A percentile compares a stretch with the other conserved stretches of the same genome.
Evolutionary conservation across 2,888 invertebrate genomes (phyloP).

Genomic region (Thera britannica): DNA sequence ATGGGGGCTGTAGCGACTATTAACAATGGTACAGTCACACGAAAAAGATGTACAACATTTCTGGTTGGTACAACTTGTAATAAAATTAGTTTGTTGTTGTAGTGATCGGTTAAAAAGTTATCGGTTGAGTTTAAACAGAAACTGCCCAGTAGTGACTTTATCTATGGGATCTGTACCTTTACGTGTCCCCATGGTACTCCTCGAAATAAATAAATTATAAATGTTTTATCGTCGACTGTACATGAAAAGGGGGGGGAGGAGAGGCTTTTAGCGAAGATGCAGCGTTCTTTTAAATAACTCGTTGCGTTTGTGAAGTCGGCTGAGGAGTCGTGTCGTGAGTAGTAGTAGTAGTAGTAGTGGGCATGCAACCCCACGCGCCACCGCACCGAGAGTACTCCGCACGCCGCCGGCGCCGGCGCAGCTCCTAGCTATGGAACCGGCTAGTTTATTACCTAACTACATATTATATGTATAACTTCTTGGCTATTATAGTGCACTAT

Average conservation of each 20-base stretch:
- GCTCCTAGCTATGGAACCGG: too few species aligned
- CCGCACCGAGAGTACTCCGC: too few species aligned
- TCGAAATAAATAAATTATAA: too few species aligned
- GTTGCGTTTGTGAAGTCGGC: conserved; percentile 5
- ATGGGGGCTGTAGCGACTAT: background rate
- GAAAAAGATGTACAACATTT: background rate
- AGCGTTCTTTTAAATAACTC: conserved; percentile 1
- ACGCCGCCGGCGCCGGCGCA: too few species aligned
- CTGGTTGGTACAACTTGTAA: background rate
- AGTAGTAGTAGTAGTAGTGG: background rate
- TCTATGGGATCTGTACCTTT: too few species aligned
- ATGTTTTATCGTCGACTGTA: background rate
- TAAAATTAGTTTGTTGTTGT: too few species aligned
- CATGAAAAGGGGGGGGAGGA: background rate
- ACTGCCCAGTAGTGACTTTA: too few species aligned
- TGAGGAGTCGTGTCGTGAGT: conserved; percentile 5
- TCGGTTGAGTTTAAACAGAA: too few species aligned
- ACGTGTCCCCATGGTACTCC: too few species aligned
- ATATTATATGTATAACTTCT: background rate
- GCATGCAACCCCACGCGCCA: background rate
- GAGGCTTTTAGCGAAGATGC: background rate
- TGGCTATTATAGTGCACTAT: too few species aligned
- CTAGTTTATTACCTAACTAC: too few species aligned
- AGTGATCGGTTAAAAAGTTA: too few species aligned
- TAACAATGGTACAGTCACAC: conserved; percentile 6